Percentiles rank a stretch among this genome's conserved stretches.
These are phyloP conservation scores for Anguilla rostrata DNA, from an alignment of 2,113 vertebrate genomes.

Conservation along the genomic window DNA sequence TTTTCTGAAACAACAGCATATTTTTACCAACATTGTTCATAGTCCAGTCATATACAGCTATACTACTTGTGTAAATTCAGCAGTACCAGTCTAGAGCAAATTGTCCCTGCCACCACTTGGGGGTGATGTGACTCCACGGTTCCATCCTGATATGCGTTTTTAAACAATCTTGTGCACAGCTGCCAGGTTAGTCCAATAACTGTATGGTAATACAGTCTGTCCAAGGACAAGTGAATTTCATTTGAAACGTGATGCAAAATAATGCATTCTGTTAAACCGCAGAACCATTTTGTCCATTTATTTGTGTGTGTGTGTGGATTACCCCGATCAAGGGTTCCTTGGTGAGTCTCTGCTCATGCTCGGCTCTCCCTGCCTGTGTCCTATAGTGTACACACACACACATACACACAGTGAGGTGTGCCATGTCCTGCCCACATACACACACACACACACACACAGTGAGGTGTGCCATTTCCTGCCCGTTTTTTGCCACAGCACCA, in stretches of 20 bases:
- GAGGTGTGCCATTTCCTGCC: neutral
- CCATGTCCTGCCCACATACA: neutral
- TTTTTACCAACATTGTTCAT: neutral
- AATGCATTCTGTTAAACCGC: neutral
- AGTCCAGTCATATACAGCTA: no score
- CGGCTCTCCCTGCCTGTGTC: neutral
- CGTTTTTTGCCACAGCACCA: neutral
- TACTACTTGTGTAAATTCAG: neutral
- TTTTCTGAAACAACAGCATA: neutral
- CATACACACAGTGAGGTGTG: neutral
- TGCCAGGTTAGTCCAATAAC: neutral
- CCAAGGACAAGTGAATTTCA: neutral
- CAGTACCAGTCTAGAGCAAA: neutral
- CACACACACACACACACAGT: neutral
- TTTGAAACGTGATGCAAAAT: neutral
- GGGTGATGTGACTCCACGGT: constrained; percentile 7
- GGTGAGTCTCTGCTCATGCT: neutral
- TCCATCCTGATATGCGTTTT: neutral
- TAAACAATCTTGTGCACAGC: neutral
- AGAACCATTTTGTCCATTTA: neutral
- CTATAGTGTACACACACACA: neutral
- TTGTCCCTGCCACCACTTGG: neutral
- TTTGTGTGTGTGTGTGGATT: neutral
- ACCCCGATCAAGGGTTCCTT: neutral
- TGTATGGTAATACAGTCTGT: neutral